A percentile compares a stretch with the other conserved stretches of the same genome.
Evolutionary conservation across 2,797 vertebrate species (phyloP).

Genomic region (Sebastes itinus): DNA sequence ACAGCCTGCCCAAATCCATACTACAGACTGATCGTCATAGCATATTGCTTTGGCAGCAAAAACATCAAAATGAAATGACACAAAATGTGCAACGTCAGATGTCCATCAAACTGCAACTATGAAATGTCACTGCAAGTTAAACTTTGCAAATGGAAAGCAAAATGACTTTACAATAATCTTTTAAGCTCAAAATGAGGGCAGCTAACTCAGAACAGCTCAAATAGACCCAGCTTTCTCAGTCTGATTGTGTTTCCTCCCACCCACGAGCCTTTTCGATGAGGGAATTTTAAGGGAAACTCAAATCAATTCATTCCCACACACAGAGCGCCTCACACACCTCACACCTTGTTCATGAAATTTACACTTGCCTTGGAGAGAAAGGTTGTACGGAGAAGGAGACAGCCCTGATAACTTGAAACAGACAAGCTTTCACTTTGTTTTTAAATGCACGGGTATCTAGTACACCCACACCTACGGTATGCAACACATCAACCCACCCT

Average conservation of each 20-base stretch:
- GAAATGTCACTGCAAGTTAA: not conserved
- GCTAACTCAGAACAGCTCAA: not conserved
- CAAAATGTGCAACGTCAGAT: not conserved
- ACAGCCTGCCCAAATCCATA: not conserved
- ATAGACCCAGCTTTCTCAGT: not conserved
- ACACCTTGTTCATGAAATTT: slow-evolving; percentile 8
- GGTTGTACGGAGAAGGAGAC: not conserved
- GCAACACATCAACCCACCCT: not conserved
- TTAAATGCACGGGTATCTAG: not conserved
- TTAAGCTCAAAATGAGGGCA: not conserved
- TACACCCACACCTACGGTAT: not conserved
- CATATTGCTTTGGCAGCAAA: not conserved
- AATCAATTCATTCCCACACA: slow-evolving; percentile 23
- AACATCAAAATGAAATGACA: not conserved
- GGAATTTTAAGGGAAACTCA: not conserved
- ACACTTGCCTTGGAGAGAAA: slow-evolving; percentile 12
- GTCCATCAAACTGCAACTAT: not conserved
- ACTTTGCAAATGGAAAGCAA: not conserved
- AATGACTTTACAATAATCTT: not conserved
- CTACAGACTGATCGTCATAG: too few species aligned
- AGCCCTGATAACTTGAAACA: not conserved
- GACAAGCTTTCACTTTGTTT: not conserved
- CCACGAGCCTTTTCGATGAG: not conserved
- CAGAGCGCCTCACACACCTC: not conserved
- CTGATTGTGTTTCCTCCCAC: slow-evolving; percentile 1